Evolutionary conservation across 2,888 invertebrate species (phyloP).

Genomic region (Mimas tiliae): DNA sequence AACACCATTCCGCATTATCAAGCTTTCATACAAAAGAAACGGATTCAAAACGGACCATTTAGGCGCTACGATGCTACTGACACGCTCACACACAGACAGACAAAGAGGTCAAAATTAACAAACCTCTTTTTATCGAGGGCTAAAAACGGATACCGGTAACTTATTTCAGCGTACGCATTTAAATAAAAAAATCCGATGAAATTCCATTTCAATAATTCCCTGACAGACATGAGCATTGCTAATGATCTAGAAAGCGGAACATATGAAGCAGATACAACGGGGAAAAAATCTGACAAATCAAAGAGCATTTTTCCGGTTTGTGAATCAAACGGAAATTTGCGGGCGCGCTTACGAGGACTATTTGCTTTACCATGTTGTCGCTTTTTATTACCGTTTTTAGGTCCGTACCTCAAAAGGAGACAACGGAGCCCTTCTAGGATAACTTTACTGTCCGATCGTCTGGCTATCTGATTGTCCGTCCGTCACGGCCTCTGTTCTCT

Average conservation of each 20-base stretch:
- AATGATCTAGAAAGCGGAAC: constrained; percentile 27
- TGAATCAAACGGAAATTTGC: constrained; percentile 53
- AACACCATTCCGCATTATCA: too few relatives aligned
- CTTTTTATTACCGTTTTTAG: not conserved
- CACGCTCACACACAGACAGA: too few relatives aligned
- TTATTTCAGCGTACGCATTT: not conserved
- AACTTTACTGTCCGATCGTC: too few relatives aligned
- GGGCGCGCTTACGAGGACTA: constrained; percentile 28
- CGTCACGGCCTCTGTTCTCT: too few relatives aligned
- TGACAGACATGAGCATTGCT: constrained; percentile 4
- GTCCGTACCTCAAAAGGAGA: too few relatives aligned
- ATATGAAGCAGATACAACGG: constrained; percentile 36
- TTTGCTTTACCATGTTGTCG: not conserved
- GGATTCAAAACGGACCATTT: too few relatives aligned
- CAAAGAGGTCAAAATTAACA: too few relatives aligned
- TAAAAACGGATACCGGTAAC: not conserved
- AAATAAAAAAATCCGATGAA: not conserved
- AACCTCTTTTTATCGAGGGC: too few relatives aligned
- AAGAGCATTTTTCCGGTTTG: constrained; percentile 53
- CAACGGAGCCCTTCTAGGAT: too few relatives aligned
- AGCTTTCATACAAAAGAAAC: too few relatives aligned
- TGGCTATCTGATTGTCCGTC: too few relatives aligned
- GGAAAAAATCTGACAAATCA: constrained; percentile 54
- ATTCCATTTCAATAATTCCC: not conserved
- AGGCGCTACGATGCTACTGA: too few relatives aligned